phyloP scores from a whole-genome alignment of 2,113 vertebrate species.

The Sturnira hondurensis region DNA sequence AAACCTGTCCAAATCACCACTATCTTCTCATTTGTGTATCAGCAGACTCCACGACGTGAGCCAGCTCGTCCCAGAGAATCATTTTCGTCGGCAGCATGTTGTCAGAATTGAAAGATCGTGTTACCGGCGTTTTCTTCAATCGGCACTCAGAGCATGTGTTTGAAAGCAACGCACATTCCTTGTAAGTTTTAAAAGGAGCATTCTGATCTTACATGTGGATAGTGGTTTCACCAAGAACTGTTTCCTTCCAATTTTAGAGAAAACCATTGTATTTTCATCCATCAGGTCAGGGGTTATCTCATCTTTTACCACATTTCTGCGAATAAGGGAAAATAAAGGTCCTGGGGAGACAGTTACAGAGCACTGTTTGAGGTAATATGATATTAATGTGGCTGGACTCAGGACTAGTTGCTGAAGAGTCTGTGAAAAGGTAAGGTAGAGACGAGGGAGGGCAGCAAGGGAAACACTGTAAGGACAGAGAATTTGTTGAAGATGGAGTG shows the following conservation, averaged over 20 bases:
- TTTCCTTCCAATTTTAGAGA: constrained; percentile 24
- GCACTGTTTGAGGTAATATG: constrained; percentile 15
- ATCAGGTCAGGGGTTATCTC: background rate
- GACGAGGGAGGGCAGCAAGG: background rate
- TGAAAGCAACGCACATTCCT: background rate
- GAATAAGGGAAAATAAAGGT: constrained; percentile 42
- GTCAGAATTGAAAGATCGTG: background rate
- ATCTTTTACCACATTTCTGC: background rate
- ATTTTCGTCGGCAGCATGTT: background rate
- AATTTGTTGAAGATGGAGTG: background rate
- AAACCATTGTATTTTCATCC: background rate
- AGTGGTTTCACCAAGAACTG: background rate
- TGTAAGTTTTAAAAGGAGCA: background rate
- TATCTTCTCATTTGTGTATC: background rate
- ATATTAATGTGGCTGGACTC: constrained; percentile 20
- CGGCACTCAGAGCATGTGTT: background rate
- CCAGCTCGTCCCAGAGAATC: background rate
- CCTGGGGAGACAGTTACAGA: background rate
- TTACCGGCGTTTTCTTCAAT: background rate
- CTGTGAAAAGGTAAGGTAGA: background rate
- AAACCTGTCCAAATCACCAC: background rate
- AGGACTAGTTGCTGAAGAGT: background rate
- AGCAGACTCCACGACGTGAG: background rate
- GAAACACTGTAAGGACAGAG: background rate
- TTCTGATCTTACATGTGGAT: background rate